Conservation (phyloP, 2,888 invertebrate genomes). For the Xanthia togata region DNA sequence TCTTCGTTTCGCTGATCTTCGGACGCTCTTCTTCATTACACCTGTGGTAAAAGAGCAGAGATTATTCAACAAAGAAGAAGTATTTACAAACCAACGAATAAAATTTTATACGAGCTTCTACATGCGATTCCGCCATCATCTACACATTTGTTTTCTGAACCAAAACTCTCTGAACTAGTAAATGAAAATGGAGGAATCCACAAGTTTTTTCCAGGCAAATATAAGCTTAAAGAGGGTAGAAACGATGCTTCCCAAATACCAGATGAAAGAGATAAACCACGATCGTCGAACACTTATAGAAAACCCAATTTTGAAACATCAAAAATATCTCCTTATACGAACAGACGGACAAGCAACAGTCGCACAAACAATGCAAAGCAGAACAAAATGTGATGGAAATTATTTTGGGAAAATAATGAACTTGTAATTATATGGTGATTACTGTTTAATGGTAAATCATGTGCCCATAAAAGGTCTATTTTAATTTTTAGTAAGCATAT, state of each 20-base stretch:
- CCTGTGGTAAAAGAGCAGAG: conserved; percentile 19
- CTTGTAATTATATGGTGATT: too few species aligned
- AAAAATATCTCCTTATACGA: background rate
- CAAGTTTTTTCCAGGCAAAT: background rate
- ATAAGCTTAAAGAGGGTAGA: background rate
- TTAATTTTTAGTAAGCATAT: too few species aligned
- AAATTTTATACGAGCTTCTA: conserved; percentile 6
- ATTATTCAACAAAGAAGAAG: conserved; percentile 25
- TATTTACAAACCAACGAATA: conserved; percentile 13
- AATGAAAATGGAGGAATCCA: conserved; percentile 16
- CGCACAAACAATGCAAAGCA: background rate
- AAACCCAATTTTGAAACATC: background rate
- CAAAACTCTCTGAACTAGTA: conserved; percentile 2
- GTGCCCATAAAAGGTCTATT: too few species aligned
- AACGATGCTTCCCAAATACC: background rate
- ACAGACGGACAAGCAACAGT: background rate
- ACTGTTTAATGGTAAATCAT: too few species aligned
- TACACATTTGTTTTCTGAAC: conserved; percentile 28
- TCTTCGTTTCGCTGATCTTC: conserved; percentile 26
- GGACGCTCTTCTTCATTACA: conserved; percentile 13
- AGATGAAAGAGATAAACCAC: background rate
- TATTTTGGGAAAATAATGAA: too few species aligned
- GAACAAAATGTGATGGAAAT: too few species aligned
- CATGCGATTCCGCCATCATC: conserved; percentile 21
- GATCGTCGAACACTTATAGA: background rate